phyloP scores from a whole-genome alignment of 2,797 vertebrate genomes.

The Strix occidentalis region DNA sequence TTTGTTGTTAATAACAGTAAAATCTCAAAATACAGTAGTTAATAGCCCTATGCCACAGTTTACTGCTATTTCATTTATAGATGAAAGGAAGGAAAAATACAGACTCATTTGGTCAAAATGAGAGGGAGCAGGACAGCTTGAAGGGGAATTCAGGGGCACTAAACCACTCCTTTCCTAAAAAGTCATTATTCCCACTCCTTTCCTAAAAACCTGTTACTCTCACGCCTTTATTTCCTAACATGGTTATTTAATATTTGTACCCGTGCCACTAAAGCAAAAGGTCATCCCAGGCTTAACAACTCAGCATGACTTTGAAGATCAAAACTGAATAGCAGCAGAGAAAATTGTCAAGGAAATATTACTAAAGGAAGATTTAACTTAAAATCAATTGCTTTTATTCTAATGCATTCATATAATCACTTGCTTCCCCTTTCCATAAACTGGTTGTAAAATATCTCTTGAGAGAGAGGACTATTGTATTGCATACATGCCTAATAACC shows the following conservation, averaged over 20 bases:
- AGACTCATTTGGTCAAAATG: not conserved
- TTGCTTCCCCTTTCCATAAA: constrained; percentile 34
- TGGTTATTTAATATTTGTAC: not conserved
- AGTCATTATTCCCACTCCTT: not conserved
- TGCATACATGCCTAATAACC: constrained; percentile 9
- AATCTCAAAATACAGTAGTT: not conserved
- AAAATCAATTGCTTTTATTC: constrained; percentile 48
- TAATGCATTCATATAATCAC: constrained; percentile 31
- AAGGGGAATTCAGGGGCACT: not conserved
- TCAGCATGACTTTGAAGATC: not conserved
- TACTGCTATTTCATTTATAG: not conserved
- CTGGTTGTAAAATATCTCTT: constrained; percentile 36
- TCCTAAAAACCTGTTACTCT: not conserved
- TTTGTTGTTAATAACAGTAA: not conserved
- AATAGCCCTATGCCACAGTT: not conserved
- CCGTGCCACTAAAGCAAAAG: not conserved
- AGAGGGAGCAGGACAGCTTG: not conserved
- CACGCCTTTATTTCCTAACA: not conserved
- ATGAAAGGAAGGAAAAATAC: not conserved
- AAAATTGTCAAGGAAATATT: not conserved
- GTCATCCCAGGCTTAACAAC: not conserved
- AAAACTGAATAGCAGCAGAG: not conserved
- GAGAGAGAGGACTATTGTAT: constrained; percentile 33
- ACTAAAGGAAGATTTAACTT: constrained; percentile 8
- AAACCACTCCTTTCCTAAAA: not conserved